These are phyloP conservation scores for Agonum fuliginosum DNA, from an alignment of 2,888 invertebrate genomes.

Conservation along the genomic window DNA sequence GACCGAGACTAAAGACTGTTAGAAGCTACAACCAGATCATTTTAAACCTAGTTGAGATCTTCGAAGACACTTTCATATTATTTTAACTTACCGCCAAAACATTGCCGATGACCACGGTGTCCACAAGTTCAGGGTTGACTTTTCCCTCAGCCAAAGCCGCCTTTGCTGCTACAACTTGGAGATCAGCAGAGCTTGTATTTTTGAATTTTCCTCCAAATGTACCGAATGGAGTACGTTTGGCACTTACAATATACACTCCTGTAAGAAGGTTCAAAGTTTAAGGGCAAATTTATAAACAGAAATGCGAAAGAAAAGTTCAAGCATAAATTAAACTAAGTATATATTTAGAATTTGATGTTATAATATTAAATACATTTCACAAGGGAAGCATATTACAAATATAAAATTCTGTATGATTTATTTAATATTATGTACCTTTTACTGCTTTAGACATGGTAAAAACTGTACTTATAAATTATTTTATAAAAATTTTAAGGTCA, in stretches of 20 bases:
- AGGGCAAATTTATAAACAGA: neutral
- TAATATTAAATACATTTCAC: neutral
- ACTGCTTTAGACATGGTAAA: constrained; percentile 72
- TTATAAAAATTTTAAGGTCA: constrained; percentile 41
- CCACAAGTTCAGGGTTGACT: constrained; percentile 89
- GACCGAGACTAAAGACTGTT: too few species aligned
- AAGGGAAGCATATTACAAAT: constrained; percentile 62
- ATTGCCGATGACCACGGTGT: constrained; percentile 93
- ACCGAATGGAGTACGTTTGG: constrained; percentile 97
- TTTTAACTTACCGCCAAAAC: constrained; percentile 85
- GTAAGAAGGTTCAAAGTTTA: constrained; percentile 12
- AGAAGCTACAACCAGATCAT: too few species aligned
- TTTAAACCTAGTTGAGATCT: too few species aligned
- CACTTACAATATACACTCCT: constrained; percentile 95
- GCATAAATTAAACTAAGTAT: constrained; percentile 2
- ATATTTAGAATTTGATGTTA: constrained; percentile 60
- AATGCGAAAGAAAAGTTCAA: neutral
- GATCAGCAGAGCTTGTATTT: constrained; percentile 83
- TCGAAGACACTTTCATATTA: too few species aligned
- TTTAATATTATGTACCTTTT: constrained; percentile 69
- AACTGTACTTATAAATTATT: constrained; percentile 61
- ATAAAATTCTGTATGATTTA: constrained; percentile 1
- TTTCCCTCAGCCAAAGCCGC: constrained; percentile 87
- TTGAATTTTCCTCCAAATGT: constrained; percentile 92
- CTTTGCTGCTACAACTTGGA: constrained; percentile 87